These are phyloP conservation scores for Anthophora plumipes DNA, from an alignment of 2,888 invertebrate genomes.

Conservation along the genomic window DNA sequence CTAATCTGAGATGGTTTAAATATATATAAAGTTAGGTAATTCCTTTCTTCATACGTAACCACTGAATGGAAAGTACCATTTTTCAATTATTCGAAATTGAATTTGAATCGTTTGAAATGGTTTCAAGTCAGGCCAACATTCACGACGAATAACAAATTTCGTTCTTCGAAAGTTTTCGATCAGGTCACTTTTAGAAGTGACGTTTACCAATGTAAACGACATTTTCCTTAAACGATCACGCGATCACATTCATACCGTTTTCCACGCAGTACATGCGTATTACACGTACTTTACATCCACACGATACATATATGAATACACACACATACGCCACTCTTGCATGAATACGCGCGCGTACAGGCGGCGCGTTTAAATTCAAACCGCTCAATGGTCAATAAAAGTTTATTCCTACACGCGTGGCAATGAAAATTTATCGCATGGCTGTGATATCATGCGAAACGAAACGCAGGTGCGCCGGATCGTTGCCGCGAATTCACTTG, in stretches of 20 bases:
- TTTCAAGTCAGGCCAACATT: background rate
- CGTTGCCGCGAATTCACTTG: slow-evolving; percentile 56
- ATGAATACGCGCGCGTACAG: slow-evolving; percentile 5
- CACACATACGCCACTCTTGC: background rate
- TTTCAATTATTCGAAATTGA: too few species aligned
- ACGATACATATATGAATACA: background rate
- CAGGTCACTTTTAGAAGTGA: background rate
- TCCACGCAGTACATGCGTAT: background rate
- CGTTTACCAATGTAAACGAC: slow-evolving; percentile 2
- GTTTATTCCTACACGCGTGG: slow-evolving; percentile 58
- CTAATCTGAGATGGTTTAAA: too few species aligned
- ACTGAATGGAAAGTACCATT: too few species aligned
- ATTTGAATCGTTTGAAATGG: too few species aligned
- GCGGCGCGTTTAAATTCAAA: slow-evolving; percentile 41
- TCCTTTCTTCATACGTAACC: too few species aligned
- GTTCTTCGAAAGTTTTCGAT: background rate
- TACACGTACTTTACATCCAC: too few species aligned
- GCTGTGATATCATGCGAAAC: slow-evolving; percentile 67
- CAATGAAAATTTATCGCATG: slow-evolving; percentile 66
- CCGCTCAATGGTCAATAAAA: slow-evolving; percentile 50
- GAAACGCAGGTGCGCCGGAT: slow-evolving; percentile 60
- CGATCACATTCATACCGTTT: background rate
- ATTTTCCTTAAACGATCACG: slow-evolving; percentile 19
- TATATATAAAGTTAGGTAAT: too few species aligned
- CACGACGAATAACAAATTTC: background rate